phyloP scores from a whole-genome alignment of 2,888 invertebrate genomes.

The Tholera decimalis region DNA sequence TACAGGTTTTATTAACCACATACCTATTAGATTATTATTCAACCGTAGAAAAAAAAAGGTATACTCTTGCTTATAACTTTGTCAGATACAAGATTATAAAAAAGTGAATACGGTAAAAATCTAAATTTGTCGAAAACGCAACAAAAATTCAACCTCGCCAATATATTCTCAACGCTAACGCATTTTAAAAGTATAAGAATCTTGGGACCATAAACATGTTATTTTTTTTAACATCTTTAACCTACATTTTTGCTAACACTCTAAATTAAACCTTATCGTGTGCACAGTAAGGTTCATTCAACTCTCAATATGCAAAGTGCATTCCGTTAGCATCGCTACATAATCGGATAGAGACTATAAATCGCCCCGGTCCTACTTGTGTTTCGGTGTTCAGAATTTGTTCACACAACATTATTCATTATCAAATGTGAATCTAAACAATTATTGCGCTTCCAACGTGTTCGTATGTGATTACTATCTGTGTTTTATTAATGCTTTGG shows the following conservation, averaged over 20 bases:
- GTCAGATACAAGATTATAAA: constrained; percentile 34
- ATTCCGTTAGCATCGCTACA: constrained; percentile 69
- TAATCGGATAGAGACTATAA: constrained; percentile 80
- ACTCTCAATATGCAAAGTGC: constrained; percentile 72
- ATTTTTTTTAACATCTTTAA: constrained; percentile 68
- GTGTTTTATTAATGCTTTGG: constrained; percentile 58
- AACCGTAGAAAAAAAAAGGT: too few relatives aligned
- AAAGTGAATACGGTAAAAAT: constrained; percentile 6
- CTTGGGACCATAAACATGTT: constrained; percentile 62
- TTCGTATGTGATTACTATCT: constrained; percentile 55
- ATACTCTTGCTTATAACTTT: constrained; percentile 31
- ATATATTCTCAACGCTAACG: constrained; percentile 58
- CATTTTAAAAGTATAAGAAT: constrained; percentile 66
- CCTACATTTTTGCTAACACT: constrained; percentile 51
- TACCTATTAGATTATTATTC: constrained; percentile 35
- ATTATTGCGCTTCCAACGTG: constrained; percentile 67
- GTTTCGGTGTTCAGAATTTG: constrained; percentile 75
- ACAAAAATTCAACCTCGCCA: constrained; percentile 61
- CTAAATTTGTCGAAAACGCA: constrained; percentile 36
- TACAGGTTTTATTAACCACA: constrained; percentile 30
- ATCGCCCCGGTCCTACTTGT: constrained; percentile 71
- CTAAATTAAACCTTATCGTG: constrained; percentile 30
- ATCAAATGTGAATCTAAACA: constrained; percentile 74
- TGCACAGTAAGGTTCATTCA: constrained; percentile 23
- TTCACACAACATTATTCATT: constrained; percentile 81